Conservation (phyloP, 2,888 invertebrate genomes). For the Cordilura impudica region DNA sequence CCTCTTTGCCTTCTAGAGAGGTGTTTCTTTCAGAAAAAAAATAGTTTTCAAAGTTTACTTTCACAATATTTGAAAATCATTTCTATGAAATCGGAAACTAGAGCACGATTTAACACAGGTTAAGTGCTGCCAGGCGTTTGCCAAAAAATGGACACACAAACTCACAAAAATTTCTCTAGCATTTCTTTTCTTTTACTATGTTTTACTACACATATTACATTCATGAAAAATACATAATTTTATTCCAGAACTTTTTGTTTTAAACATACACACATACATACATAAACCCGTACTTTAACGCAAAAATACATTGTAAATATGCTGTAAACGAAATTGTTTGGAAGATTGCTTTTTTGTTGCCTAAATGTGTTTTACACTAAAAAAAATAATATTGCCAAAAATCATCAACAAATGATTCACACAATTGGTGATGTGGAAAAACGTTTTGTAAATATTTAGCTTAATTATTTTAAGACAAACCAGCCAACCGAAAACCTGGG, state of each 20-base stretch:
- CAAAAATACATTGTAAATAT: background rate
- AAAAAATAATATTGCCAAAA: too few species aligned
- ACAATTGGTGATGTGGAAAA: too few species aligned
- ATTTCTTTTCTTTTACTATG: too few species aligned
- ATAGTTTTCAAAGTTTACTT: background rate
- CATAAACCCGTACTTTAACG: too few species aligned
- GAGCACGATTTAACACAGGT: constrained; percentile 10
- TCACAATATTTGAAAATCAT: background rate
- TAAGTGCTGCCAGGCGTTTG: constrained; percentile 11
- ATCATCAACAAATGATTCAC: too few species aligned
- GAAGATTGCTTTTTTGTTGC: constrained; percentile 14
- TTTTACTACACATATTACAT: too few species aligned
- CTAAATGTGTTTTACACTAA: background rate
- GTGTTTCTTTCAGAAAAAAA: background rate
- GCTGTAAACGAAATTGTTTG: constrained; percentile 13
- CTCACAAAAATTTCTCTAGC: background rate
- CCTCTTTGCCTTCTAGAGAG: background rate
- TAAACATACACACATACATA: too few species aligned
- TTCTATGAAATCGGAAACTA: background rate
- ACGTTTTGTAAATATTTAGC: too few species aligned
- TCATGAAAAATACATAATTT: background rate
- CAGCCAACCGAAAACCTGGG: too few species aligned
- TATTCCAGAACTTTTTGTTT: background rate
- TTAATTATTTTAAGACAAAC: too few species aligned
- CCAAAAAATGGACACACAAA: background rate